These are phyloP conservation scores for Cantharis rustica DNA, from an alignment of 2,888 invertebrate genomes.

Conservation along the genomic window DNA sequence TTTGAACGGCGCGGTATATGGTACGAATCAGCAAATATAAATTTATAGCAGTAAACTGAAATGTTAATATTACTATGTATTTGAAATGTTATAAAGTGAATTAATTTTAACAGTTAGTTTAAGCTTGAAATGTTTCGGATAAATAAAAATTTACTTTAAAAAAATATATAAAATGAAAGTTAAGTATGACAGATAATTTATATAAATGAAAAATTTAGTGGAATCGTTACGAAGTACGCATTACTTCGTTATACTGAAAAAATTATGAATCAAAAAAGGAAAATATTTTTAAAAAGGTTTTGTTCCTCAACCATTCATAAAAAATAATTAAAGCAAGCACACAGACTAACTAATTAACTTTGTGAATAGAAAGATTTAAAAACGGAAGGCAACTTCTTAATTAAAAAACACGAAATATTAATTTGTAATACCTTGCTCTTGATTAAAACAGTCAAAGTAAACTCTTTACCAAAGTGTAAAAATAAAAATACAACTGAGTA, in stretches of 20 bases:
- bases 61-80: too few species aligned
- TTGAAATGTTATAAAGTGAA: too few species aligned
- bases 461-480: not conserved
- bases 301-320: not conserved
- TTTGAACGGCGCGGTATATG: not conserved
- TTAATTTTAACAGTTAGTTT: too few species aligned
- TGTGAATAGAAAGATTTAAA: not conserved
- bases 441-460: not conserved
- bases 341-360: not conserved
- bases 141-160: too few species aligned
- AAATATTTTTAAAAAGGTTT: not conserved
- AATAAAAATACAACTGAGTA: not conserved
- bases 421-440: not conserved
- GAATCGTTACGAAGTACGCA: not conserved
- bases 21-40: too few species aligned
- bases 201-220: not conserved
- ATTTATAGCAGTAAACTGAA: too few species aligned
- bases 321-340: not conserved
- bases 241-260: too few species aligned
- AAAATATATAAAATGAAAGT: too few species aligned
- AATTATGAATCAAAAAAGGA: not conserved
- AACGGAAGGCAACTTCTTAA: not conserved
- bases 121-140: too few species aligned
- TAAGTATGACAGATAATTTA: too few species aligned
- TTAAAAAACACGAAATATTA: not conserved